Base-by-base conservation (phyloP, 2,113 vertebrate genomes). In the Motacilla alba region DNA sequence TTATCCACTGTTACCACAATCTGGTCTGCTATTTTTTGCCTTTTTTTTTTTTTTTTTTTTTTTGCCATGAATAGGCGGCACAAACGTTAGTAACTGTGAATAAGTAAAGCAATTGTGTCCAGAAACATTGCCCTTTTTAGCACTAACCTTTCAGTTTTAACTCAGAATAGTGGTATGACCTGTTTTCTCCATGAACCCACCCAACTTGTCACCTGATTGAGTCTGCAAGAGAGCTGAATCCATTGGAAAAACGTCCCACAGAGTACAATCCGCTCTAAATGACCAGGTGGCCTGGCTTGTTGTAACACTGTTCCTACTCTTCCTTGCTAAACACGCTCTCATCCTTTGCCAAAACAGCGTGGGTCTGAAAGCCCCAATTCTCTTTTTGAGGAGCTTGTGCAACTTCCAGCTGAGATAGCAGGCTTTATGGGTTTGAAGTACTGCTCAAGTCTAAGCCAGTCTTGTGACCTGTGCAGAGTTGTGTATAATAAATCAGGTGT, bases 361-460 rank as follows among this genome's bases (percentile, higher is more conserved):
- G 15, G 27, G 27, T 27, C 49, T 63, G 41, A 84, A 82, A 68
- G 11, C 10, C 31, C 6, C 1, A 2, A 0, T 56, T 68, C 37
- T 76, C 8, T 62, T 55, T 83, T 10, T 1, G 0, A 19, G 30
- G 2, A 1, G 0, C 8, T 6, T 43, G 26, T 59, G 11, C 43
- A 68, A 72, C 26, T 78, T 75, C 24, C 41, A 52, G 22, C 5
- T 87, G 66, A 82, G 22, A 17, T 31, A 12, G 1, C 15, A 6
- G 12, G 7, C 7, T 76, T 83, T 68, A 39, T 3, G 7, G 5
- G 5, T 37, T 75, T 49, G 37, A 87, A 83, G 22, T 30, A 31
- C 52, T 79, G 17, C 2, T 1, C 12, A 82, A 68, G 30, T 33
- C 9, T 49, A 77, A 69, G 8, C 35, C 44, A 47, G 10, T 24